Evolutionary conservation across 2,888 invertebrate species (phyloP).

Genomic region (Limenitis camilla): DNA sequence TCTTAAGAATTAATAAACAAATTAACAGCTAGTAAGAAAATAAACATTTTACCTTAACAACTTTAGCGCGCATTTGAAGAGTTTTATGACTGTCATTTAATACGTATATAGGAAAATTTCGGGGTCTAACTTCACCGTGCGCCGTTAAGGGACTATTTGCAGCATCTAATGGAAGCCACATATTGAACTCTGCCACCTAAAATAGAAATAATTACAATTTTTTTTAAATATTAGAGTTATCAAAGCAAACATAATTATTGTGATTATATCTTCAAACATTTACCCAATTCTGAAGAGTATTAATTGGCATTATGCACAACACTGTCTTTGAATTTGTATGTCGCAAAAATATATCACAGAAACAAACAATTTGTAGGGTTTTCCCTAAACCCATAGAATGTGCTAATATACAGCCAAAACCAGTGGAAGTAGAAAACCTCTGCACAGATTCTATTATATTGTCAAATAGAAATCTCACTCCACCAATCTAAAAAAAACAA

Average conservation of each 20-base stretch:
- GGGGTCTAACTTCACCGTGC: conserved; percentile 81
- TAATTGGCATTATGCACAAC: conserved; percentile 98
- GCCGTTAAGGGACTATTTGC: conserved; percentile 69
- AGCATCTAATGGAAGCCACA: conserved; percentile 92
- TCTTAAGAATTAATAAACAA: neutral
- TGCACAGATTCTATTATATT: conserved; percentile 96
- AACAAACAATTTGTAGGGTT: conserved; percentile 95
- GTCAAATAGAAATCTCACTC: conserved; percentile 96
- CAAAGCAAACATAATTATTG: neutral
- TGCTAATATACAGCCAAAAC: conserved; percentile 98
- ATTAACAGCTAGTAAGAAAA: too few species aligned
- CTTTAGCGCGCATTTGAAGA: conserved; percentile 88
- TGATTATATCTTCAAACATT: conserved; percentile 22
- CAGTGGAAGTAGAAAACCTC: conserved; percentile 88
- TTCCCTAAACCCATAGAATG: conserved; percentile 99
- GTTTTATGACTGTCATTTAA: conserved; percentile 97
- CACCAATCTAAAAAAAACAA: too few species aligned
- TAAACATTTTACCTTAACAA: conserved; percentile 73
- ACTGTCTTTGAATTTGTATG: conserved; percentile 92
- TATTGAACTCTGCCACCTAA: conserved; percentile 95
- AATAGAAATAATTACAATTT: conserved; percentile 14
- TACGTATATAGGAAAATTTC: conserved; percentile 91
- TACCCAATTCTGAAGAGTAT: conserved; percentile 98
- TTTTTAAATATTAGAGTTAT: neutral
- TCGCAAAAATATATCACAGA: conserved; percentile 95